phyloP scores from a whole-genome alignment of 2,888 invertebrate species.

The Leucophora obtusa region DNA sequence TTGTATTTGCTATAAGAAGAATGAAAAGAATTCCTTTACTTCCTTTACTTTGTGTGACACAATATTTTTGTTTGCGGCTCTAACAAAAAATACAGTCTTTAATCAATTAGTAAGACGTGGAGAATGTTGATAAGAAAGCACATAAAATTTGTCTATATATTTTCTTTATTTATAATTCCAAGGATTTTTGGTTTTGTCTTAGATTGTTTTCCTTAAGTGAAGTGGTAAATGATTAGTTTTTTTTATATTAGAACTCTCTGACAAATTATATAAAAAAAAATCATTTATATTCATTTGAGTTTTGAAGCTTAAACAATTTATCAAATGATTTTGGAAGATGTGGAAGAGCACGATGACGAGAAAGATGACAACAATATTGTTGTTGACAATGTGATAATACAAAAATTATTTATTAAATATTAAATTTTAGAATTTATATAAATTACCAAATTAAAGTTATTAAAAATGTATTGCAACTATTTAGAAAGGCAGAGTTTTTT shows the following conservation, averaged over 20 bases:
- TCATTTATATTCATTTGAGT: slow-evolving; percentile 45
- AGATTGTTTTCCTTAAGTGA: background rate
- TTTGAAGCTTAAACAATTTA: slow-evolving; percentile 26
- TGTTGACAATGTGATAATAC: background rate
- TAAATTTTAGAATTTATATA: background rate
- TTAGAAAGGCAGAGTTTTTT: no score
- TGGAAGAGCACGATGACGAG: background rate
- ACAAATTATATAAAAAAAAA: slow-evolving; percentile 36
- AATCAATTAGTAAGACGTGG: slow-evolving; percentile 39
- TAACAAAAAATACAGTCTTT: background rate
- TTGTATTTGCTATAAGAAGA: slow-evolving; percentile 5
- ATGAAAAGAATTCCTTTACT: background rate
- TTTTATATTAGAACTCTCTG: slow-evolving; percentile 25
- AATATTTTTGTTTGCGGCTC: slow-evolving; percentile 12
- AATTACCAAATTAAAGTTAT: no score
- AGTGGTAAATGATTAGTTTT: background rate
- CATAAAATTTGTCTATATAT: background rate
- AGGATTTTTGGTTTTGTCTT: background rate
- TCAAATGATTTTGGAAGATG: slow-evolving; percentile 3
- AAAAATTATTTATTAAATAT: slow-evolving; percentile 1
- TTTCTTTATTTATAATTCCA: background rate
- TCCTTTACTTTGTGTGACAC: slow-evolving; percentile 19
- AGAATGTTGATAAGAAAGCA: background rate
- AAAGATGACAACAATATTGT: background rate
- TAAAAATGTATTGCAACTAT: no score